phyloP scores from a whole-genome alignment of 23 tunicate species.

The Oikopleura vanhoeffeni region DNA sequence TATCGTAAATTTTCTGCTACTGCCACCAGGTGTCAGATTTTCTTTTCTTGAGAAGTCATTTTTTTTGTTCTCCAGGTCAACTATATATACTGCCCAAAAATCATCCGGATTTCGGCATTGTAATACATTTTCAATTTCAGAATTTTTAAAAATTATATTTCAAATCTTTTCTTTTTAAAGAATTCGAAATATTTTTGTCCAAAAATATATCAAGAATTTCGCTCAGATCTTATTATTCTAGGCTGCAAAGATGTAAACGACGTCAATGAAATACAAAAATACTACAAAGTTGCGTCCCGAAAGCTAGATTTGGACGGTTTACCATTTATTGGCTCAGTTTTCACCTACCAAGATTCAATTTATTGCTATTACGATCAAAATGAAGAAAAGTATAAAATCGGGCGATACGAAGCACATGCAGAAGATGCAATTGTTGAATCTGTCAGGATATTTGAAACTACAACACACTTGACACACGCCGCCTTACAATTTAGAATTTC shows the following conservation, averaged over 20 bases:
- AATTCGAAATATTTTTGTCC: too few species aligned
- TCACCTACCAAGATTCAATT: background rate
- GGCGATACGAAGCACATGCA: background rate
- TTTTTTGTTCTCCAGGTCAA: too few species aligned
- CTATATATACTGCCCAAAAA: too few species aligned
- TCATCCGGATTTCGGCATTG: too few species aligned
- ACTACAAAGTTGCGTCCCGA: conserved; percentile 16
- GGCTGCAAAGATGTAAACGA: background rate
- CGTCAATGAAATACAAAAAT: background rate
- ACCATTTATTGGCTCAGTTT: conserved; percentile 49
- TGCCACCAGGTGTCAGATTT: too few species aligned
- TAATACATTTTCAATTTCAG: too few species aligned
- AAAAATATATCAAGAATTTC: too few species aligned
- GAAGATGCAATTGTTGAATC: conserved; percentile 15
- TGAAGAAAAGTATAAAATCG: background rate
- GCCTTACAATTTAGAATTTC: conserved; percentile 10
- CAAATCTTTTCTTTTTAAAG: too few species aligned
- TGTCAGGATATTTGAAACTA: background rate
- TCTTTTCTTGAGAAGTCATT: too few species aligned
- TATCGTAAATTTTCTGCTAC: too few species aligned
- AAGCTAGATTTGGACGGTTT: conserved; percentile 45
- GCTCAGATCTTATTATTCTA: too few species aligned
- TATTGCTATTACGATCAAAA: background rate
- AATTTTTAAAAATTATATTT: too few species aligned
- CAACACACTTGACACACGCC: background rate